phyloP scores from a whole-genome alignment of 2,888 invertebrate species.

The Pharmacophagus antenor region DNA sequence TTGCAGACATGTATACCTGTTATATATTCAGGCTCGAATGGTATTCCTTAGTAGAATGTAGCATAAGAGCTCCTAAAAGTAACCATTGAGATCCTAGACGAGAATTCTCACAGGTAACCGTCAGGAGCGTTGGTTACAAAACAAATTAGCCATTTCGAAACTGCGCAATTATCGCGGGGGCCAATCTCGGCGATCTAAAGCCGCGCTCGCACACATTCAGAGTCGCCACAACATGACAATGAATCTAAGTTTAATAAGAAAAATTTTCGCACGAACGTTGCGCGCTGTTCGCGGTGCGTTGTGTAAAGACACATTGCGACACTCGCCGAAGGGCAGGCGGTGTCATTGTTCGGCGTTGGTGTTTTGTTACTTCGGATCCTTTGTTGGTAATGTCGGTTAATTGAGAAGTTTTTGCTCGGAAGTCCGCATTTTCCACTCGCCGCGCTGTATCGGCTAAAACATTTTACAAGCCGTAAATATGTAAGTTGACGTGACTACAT shows the following conservation, averaged over 20 bases:
- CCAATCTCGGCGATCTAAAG: conserved; percentile 45
- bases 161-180: conserved; percentile 44
- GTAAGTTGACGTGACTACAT: too few species aligned
- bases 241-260: conserved; percentile 60
- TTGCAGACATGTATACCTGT: too few species aligned
- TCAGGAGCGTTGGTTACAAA: conserved; percentile 28
- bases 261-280: conserved; percentile 65
- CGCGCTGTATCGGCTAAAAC: conserved; percentile 7
- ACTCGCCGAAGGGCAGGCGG: conserved; percentile 49
- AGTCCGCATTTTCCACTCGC: conserved; percentile 1
- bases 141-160: conserved; percentile 51
- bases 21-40: too few species aligned
- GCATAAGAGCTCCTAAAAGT: conserved; percentile 1
- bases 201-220: conserved; percentile 19
- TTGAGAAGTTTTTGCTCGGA: conserved; percentile 33
- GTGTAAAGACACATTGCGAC: conserved; percentile 58
- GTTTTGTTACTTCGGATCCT: conserved; percentile 22
- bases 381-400: conserved; percentile 34
- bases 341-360: conserved; percentile 41
- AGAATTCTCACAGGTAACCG: conserved; percentile 33
- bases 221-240: conserved; percentile 57
- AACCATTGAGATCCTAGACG: conserved; percentile 13
- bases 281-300: conserved; percentile 43
- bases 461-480: neutral
- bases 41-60: too few species aligned